phyloP scores from a whole-genome alignment of 2,113 vertebrate genomes.

The Haemorhous mexicanus region DNA sequence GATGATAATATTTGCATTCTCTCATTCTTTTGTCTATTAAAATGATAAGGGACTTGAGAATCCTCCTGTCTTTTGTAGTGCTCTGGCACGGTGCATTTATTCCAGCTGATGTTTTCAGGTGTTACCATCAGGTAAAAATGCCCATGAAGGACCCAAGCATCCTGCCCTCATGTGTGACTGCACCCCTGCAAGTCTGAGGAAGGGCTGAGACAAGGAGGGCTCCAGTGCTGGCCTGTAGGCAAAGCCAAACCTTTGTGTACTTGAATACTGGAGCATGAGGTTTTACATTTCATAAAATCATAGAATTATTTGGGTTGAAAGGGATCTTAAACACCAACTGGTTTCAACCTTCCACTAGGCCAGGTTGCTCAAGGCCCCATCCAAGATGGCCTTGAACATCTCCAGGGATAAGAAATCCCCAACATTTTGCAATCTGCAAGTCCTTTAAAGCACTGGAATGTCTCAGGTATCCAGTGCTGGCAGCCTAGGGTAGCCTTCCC shows the following conservation, averaged over 20 bases:
- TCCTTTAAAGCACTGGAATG: background rate
- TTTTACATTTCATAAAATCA: background rate
- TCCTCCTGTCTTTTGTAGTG: background rate
- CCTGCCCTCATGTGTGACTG: rapidly evolving
- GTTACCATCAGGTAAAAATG: background rate
- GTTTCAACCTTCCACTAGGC: background rate
- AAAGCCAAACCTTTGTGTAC: background rate
- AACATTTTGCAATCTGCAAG: background rate
- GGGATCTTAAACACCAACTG: background rate
- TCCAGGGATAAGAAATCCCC: background rate
- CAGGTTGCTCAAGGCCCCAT: background rate
- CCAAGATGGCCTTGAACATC: background rate
- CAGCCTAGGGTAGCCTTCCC: background rate
- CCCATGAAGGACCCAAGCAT: background rate
- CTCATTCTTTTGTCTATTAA: constrained; percentile 13
- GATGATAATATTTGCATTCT: constrained; percentile 46
- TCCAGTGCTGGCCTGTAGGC: background rate
- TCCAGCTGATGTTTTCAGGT: background rate
- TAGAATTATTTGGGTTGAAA: background rate
- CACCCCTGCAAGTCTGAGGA: background rate
- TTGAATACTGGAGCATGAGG: background rate
- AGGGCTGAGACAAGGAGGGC: background rate
- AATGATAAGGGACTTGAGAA: constrained; percentile 10
- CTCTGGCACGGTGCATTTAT: rapidly evolving
- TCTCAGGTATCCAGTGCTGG: background rate